Percentiles rank a stretch among this genome's conserved stretches.
phyloP scores from a whole-genome alignment of 2,797 vertebrate genomes.

The Macroramphosus scolopax region DNA sequence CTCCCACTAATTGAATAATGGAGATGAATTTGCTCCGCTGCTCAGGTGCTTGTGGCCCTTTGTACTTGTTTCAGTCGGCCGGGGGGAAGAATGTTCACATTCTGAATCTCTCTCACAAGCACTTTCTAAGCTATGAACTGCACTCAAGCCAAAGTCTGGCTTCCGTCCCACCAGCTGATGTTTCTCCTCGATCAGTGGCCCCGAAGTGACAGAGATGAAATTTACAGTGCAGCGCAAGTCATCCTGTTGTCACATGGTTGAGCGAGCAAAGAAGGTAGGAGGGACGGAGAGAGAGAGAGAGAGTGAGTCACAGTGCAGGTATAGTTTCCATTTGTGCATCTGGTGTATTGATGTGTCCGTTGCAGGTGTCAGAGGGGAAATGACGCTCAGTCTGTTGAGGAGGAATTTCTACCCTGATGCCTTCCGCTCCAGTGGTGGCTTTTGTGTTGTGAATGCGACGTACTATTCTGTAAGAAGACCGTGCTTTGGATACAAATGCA shows the following conservation, averaged over 20 bases:
- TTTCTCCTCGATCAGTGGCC: conserved; percentile 53
- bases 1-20: too few relatives aligned
- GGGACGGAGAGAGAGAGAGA: conserved; percentile 17
- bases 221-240: conserved; percentile 61
- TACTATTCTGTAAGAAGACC: too few relatives aligned
- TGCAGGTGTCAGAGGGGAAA: too few relatives aligned
- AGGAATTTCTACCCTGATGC: too few relatives aligned
- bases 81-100: conserved; percentile 20
- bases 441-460: too few relatives aligned
- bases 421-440: too few relatives aligned
- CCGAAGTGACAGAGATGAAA: conserved; percentile 60
- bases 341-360: too few relatives aligned
- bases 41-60: too few relatives aligned
- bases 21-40: too few relatives aligned
- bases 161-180: conserved; percentile 57
- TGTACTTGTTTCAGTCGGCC: conserved; percentile 17
- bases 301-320: not conserved
- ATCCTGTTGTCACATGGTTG: conserved; percentile 53
- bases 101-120: too few relatives aligned
- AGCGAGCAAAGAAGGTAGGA: conserved; percentile 47
- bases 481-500: too few relatives aligned
- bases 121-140: conserved; percentile 5
- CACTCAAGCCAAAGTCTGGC: conserved; percentile 21
- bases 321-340: not conserved
- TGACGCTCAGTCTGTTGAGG: too few relatives aligned